Evolutionary conservation across 2,797 vertebrate species (phyloP).

Genomic region (Monodelphis domestica): DNA sequence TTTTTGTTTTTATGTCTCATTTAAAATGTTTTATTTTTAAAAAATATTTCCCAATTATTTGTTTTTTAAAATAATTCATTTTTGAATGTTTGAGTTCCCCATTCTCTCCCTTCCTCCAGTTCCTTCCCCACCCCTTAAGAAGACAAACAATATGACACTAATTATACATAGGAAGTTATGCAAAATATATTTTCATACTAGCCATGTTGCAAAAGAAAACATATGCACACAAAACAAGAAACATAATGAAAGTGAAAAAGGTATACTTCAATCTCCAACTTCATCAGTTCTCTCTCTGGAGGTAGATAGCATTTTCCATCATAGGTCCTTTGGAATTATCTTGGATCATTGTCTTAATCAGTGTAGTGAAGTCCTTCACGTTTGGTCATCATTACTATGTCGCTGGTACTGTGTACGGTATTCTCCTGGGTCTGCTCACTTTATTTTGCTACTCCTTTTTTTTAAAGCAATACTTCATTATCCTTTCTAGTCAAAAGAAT

Average conservation of each 20-base stretch:
- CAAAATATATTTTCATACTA: not conserved
- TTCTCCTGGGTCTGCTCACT: not conserved
- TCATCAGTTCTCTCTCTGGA: not conserved
- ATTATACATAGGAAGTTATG: not conserved
- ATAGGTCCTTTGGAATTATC: not conserved
- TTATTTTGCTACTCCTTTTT: not conserved
- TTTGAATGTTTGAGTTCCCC: not conserved
- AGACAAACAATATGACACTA: not conserved
- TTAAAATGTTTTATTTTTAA: not conserved
- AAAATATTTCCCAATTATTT: not conserved
- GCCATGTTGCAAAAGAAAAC: not conserved
- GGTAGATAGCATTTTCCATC: not conserved
- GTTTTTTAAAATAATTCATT: not conserved
- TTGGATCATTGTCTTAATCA: not conserved
- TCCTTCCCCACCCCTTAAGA: not conserved
- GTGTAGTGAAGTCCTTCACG: not conserved
- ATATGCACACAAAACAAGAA: not conserved
- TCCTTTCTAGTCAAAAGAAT: not conserved
- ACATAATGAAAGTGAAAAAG: not conserved
- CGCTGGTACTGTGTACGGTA: not conserved
- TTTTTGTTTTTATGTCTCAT: not conserved
- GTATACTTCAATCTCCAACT: not conserved
- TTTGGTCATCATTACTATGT: not conserved
- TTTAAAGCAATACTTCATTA: not conserved
- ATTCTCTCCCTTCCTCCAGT: not conserved